A percentile compares a stretch with the other conserved stretches of the same genome.
Evolutionary conservation across 1,140 invertebrate species (phyloP).

Genomic region (Calliopsis andreniformis): DNA sequence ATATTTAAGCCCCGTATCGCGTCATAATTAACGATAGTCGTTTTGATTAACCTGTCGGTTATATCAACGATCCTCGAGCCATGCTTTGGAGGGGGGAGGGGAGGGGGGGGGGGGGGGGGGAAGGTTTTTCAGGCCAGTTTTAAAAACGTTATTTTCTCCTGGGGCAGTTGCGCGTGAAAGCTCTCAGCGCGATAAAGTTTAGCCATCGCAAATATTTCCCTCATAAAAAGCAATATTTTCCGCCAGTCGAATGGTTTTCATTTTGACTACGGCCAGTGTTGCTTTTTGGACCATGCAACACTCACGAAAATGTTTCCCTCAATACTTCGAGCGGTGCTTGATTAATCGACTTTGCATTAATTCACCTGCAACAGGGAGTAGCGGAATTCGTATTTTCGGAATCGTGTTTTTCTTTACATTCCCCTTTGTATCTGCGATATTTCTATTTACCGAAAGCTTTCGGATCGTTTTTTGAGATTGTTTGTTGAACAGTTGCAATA

Average conservation of each 20-base stretch:
- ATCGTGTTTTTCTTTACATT: no score
- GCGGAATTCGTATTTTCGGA: no score
- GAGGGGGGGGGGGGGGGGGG: not conserved
- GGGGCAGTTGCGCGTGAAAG: not conserved
- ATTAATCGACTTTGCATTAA: not conserved
- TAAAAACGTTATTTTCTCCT: not conserved
- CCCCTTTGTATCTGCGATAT: no score
- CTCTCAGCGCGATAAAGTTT: not conserved
- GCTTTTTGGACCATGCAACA: not conserved
- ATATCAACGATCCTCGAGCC: not conserved
- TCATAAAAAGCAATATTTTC: conserved; percentile 2
- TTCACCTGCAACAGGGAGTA: no score
- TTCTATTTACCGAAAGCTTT: no score
- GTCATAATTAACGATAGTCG: not conserved
- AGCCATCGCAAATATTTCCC: not conserved
- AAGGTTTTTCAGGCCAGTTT: not conserved
- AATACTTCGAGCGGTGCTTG: not conserved
- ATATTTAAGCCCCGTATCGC: not conserved
- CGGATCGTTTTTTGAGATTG: no score
- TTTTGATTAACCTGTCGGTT: not conserved
- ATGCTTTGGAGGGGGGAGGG: no score
- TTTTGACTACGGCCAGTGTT: not conserved
- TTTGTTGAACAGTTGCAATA: no score
- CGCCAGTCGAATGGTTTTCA: not conserved
- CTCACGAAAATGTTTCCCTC: not conserved